Percentiles rank a stretch among this genome's conserved stretches.
Evolutionary conservation across 1,140 invertebrate species (phyloP).

Genomic region (Brevipalpus yothersi): DNA sequence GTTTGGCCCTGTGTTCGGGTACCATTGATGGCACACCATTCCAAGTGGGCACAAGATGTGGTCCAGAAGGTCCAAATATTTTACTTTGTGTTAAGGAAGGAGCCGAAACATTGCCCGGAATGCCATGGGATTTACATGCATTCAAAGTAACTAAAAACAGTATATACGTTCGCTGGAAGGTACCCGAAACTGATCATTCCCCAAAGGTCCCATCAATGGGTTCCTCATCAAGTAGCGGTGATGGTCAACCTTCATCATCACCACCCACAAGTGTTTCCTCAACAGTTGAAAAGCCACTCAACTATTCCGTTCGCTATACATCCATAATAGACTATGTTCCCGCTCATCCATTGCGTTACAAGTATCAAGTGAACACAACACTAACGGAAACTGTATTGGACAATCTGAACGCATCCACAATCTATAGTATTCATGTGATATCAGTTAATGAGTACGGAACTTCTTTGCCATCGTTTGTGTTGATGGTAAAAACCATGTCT

Average conservation of each 20-base stretch:
- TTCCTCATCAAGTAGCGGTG: no score
- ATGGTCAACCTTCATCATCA: no score
- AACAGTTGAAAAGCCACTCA: constrained; percentile 20
- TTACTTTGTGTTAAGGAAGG: constrained; percentile 61
- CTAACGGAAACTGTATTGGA: constrained; percentile 28
- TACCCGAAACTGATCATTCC: constrained; percentile 32
- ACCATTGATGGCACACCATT: constrained; percentile 26
- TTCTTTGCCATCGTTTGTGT: constrained; percentile 46
- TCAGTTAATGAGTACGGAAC: constrained; percentile 40
- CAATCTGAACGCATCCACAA: constrained; percentile 31
- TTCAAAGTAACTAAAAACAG: constrained; percentile 29
- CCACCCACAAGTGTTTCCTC: no score
- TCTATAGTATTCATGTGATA: constrained; percentile 50
- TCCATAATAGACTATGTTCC: constrained; percentile 7
- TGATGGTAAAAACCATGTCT: constrained; percentile 35
- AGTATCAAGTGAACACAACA: constrained; percentile 27
- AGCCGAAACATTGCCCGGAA: constrained; percentile 41
- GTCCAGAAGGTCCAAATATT: constrained; percentile 52
- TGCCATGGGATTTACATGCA: constrained; percentile 42
- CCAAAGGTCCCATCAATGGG: constrained; percentile 24
- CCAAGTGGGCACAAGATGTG: constrained; percentile 31
- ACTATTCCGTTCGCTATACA: constrained; percentile 41
- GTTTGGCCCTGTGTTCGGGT: constrained; percentile 44
- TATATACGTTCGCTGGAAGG: constrained; percentile 38
- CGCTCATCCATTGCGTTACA: constrained; percentile 13